Conservation (phyloP, 1,140 invertebrate species). For the Asbolus verrucosus region DNA sequence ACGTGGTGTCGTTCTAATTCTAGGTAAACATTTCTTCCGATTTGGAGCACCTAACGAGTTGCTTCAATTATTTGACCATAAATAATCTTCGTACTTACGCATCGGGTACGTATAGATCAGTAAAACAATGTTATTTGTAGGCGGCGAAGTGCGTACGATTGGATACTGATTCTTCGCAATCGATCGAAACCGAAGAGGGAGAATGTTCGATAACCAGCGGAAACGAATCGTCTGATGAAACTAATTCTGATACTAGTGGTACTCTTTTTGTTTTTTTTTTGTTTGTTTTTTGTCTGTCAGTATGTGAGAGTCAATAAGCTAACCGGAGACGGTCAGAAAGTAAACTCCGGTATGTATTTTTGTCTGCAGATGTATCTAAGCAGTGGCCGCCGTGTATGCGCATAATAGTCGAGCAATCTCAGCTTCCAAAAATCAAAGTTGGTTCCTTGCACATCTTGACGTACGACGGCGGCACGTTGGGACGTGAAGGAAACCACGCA, state of each 20-base stretch:
- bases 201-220: conserved; percentile 71
- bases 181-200: conserved; percentile 71
- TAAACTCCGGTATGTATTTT: conserved; percentile 41
- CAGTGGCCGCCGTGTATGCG: conserved; percentile 88
- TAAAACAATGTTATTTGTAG: conserved; percentile 68
- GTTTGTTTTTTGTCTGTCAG: no score
- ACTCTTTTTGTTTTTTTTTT: conserved; percentile 43
- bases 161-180: conserved; percentile 45
- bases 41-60: conserved; percentile 62
- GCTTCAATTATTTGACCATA: conserved; percentile 67
- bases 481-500: conserved; percentile 82
- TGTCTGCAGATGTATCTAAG: conserved; percentile 75
- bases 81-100: conserved; percentile 66
- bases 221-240: conserved; percentile 45
- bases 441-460: conserved; percentile 89
- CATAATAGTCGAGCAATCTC: conserved; percentile 85
- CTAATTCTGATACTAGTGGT: conserved; percentile 55
- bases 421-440: conserved; percentile 74
- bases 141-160: conserved; percentile 58
- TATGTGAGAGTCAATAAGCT: no score
- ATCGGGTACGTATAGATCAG: conserved; percentile 67
- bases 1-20: conserved; percentile 39
- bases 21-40: conserved; percentile 63
- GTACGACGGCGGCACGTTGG: conserved; percentile 86
- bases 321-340: no score